Base-by-base conservation (phyloP, 2,113 vertebrate species). In the Trogon melanurus region DNA sequence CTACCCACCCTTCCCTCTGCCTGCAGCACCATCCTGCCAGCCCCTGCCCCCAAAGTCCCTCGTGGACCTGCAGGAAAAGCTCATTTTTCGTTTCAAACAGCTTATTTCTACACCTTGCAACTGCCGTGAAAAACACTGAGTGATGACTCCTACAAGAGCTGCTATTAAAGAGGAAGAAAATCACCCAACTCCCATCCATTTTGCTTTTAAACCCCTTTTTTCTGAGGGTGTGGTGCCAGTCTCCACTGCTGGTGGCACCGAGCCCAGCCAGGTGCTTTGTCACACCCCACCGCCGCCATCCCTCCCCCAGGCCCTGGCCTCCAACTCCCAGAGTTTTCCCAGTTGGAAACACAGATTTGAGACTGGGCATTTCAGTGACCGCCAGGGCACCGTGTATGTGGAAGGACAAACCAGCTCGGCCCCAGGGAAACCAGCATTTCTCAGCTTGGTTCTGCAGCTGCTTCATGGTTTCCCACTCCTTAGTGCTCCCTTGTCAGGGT, bases 381-480 rank as follows among this genome's bases (percentile, higher is more conserved):
- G 17, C 26, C 1, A 3, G 48, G n/a, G 67, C 20, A 84, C 32
- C 7, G 11, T 29, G 34, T 30, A 29, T 1, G 4, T 0, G 0
- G 53, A 38, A 8, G 73, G 44, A 61, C 1, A 2, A 44, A 32
- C 10, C 2, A 0, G 29, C 45, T 93, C 57, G 45, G 44, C 23
- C 45, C 30, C 1, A 0, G 26, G 30, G 45, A 57, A 88, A 32
- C 7, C 2, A 2, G 23, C 18, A 26, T 67, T 70, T 86, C 64
- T 61, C 8, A 1, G 4, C 47, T 41, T 72, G 25, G 11, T 60
- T 86, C 50, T 80, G 60, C 47, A 67, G 41, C 44, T 29, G 23
- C 26, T 50, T 73, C 29, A 14, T 12, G 29, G 71, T 56, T 89
- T 65, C 53, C 16, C 26, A 8, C 47, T 81, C 60, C 53, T 70